A percentile compares a stretch with the other conserved stretches of the same genome.
Conservation (phyloP, 2,797 vertebrate genomes). For the Cynopterus sphinx region DNA sequence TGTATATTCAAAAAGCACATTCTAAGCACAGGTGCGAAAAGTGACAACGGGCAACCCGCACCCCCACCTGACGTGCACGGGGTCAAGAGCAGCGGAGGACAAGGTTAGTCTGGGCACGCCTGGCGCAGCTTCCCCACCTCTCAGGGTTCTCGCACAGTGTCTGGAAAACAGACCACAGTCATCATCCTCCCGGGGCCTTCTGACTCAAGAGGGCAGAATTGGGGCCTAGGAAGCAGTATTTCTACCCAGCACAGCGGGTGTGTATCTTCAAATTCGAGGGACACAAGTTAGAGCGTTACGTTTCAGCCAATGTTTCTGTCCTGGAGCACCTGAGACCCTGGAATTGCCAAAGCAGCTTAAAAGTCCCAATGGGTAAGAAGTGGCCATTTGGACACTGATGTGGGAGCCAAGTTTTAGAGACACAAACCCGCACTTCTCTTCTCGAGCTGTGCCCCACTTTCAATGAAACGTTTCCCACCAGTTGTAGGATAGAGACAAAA, state of each 20-base stretch:
- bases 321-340: neutral
- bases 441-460: neutral
- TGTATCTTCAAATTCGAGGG: neutral
- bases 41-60: neutral
- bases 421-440: neutral
- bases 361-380: neutral
- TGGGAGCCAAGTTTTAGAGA: neutral
- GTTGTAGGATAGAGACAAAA: conserved; percentile 19
- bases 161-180: neutral
- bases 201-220: neutral
- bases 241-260: neutral
- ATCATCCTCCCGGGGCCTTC: neutral
- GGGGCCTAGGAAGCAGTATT: neutral
- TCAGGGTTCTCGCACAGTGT: neutral
- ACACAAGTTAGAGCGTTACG: neutral
- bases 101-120: neutral
- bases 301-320: neutral
- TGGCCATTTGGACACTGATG: neutral
- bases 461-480: neutral
- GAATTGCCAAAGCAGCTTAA: neutral
- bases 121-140: neutral
- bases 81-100: neutral
- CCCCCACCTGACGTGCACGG: neutral
- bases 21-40: conserved; percentile 10
- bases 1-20: neutral